These are phyloP conservation scores for Serilophus lunatus DNA, from an alignment of 2,113 vertebrate genomes.

Conservation along the genomic window DNA sequence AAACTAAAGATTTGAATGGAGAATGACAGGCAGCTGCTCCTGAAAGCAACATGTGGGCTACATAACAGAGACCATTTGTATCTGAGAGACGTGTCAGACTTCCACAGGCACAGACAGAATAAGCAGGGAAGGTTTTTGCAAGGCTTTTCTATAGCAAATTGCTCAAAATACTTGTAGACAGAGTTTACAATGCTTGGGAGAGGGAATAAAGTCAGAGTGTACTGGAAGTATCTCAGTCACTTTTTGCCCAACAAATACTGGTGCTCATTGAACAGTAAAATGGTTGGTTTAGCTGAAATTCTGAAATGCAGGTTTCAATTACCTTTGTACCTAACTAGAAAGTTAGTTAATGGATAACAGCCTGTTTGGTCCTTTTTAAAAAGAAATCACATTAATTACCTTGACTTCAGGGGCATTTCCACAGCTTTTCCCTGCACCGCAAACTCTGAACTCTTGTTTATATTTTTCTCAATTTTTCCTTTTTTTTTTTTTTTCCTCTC, in stretches of 20 bases:
- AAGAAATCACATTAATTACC: neutral
- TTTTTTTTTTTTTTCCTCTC: neutral
- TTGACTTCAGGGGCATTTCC: neutral
- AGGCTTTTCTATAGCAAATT: neutral
- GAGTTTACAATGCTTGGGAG: neutral
- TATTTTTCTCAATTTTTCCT: neutral
- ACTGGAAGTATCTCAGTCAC: neutral
- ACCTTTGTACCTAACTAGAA: neutral
- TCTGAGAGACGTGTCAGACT: neutral
- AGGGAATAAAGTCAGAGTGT: neutral
- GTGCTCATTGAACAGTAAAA: neutral
- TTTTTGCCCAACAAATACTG: neutral
- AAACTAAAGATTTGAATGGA: neutral
- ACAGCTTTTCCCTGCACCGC: neutral
- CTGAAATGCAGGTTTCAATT: neutral
- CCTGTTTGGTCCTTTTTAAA: neutral
- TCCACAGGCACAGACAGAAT: neutral
- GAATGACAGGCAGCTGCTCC: neutral
- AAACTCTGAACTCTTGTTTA: neutral
- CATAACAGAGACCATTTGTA: neutral
- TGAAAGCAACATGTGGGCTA: neutral
- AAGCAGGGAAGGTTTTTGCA: neutral
- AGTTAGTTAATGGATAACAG: neutral
- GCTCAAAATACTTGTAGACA: neutral
- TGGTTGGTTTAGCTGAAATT: neutral